Evolutionary conservation across 1,140 invertebrate species (phyloP), one percentile per base, ranked within the genome.

Genomic region (Chrysopa pallens): DNA sequence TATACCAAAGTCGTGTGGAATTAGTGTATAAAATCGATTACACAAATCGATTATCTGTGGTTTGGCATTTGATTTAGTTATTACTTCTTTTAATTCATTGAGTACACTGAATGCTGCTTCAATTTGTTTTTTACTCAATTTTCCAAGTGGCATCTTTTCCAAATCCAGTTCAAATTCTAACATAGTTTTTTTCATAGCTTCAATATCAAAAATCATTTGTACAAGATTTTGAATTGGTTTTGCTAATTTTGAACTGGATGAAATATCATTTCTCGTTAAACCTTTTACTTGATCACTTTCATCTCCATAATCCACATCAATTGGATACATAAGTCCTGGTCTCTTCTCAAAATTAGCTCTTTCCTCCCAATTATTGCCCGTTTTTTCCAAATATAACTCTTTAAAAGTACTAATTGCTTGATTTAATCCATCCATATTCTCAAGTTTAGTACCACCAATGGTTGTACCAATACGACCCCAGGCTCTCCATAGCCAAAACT

Each of bases 401-500:
- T 78, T 58, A 59, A 96, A 97, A 15, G 62, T 50, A 0, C 54
- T 27, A 13, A 80, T 70, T 0, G 85, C 86, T 1, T 75, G 66
- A 0, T 73, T 36, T 8, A 78, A 47, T 1, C 55, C 52, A 2
- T 11, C 8, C 48, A 68, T 73, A 0, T 62, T 49, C 36, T 92
- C 82, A 0, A 84, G 46, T 59, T 89, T 93, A 23, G 68, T 76
- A 8, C 75, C 76, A 8, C 90, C 93, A 52, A 94, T 87, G 0
- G 76, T 84, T 1, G 93, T 98, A 7, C 94, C 92, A 52, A 96
- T 91, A 48, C 94, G 70, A 13, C 95, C 95, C 94, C 94, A 98
- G 0, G 87, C 72, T 27, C 86, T 72, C 58, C 90, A 94, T 8
- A 94, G 49, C 74, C 77, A 89, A 59, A 74, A 84, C 68, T 66